Base-by-base conservation (phyloP, 2,797 vertebrate species). In the Chaenodraco wilsoni region DNA sequence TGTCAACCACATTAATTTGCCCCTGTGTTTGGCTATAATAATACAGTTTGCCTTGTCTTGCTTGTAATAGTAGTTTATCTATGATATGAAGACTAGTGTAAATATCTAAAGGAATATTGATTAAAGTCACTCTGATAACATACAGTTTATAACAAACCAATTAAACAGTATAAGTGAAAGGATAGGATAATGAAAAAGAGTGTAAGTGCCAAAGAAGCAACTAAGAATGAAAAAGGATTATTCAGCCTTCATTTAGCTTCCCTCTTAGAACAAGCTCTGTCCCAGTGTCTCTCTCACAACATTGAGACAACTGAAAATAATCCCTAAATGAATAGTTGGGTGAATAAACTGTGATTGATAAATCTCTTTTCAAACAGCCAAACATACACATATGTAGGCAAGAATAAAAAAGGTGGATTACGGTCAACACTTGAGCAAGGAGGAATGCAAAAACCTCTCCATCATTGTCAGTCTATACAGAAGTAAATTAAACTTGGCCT, bases 221-320 rank as follows among this genome's bases (percentile, higher is more conserved):
- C 19, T 54, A 4, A 41, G 31, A 69, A n/a, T 19, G 19, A 60
- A 49, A 64, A 6, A 62, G 64, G 56, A 86, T 81, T 65, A 49
- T 76, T 50, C 52, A 82, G 49, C 37, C 61, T 23, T 49, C 14
- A 2, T 51, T 51, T 41, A 0, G 55, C 54, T 72, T 79, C 82
- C 71, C 10, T 57, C 21, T 50, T 61, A 66, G 72, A 86, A 81
- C 77, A 87, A 90, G 62, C 73, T 65, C 23, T 84, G 73, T 54
- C 69, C 70, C 64, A 79, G 69, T 85, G 89, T 85, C 69, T 61
- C 16, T 68, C 75, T 80, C 59, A 78, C 58, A 78, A 66, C 51
- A 49, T 14, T 82, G 73, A 74, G 45, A 59, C 46, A 76, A 76
- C n/a, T 52, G 61, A 33, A 76, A 63, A 79, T 55, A 57, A 54